Evolutionary conservation across 2,113 vertebrate species (phyloP), one percentile per base, ranked within the genome.

Genomic region (Naja naja): DNA sequence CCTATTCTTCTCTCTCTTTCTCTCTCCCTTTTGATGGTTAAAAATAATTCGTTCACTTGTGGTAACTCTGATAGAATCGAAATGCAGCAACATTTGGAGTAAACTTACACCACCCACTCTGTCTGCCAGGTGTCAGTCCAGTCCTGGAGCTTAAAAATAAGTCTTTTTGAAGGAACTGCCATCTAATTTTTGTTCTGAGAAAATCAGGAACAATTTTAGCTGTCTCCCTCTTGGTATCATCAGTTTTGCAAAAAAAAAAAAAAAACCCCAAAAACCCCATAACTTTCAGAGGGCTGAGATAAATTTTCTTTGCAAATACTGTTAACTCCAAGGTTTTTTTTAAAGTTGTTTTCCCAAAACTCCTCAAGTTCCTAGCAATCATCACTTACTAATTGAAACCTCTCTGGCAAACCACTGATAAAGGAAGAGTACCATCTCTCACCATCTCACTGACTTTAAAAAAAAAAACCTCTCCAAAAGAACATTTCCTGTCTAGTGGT

Each of bases 381-480:
- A 25, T 87, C 90, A 92, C 89, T 85, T 91, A 53, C 34, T 55
- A 23, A 47, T 5, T 89, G 47, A 87, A 94, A 90, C 91, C 43
- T 0, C 0, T 85, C 85, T 20, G 27, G 87, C 3, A 43, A 27
- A 43, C 30, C 23, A 30, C 1, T 91, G n/a, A 53, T 53, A 87
- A 95, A 85, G 12, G 12, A 53, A 0, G 0, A 16, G 1, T 5
- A 39, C 64, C 5, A 0, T 81, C 74, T 4, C 74, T 88, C 1
- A 18, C 54, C 85, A 55, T 8, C 53, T 9, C 47, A 49, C 8
- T 20, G 53, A 10, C 88, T 89, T 89, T 58, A 34, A 4, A 81
- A 74, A 7, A 39, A 74, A 6, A 7, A 52, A 2, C 49, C 47
- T 47, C 52, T 87, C 91, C 86, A 86, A 85, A 91, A 69, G 34